Percentiles rank a stretch among this genome's conserved stretches.
Conservation (phyloP, 2,888 invertebrate species). For the Macrophya alboannulata region DNA sequence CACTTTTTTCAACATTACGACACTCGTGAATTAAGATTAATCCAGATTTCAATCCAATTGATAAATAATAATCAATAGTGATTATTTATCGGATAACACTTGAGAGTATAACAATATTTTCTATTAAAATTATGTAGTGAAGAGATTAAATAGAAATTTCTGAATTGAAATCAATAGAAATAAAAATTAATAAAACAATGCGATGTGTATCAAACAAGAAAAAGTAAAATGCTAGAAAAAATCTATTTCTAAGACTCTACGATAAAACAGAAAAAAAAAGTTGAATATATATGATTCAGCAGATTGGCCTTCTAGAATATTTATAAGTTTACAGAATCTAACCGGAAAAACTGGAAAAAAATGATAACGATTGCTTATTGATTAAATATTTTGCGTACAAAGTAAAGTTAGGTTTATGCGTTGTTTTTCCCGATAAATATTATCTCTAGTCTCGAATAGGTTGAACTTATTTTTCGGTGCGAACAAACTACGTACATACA, state of each 20-base stretch:
- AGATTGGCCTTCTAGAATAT: not conserved
- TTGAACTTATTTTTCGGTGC: not conserved
- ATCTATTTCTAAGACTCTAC: not conserved
- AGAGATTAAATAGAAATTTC: not conserved
- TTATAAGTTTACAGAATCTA: not conserved
- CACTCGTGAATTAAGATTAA: not conserved
- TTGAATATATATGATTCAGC: not conserved
- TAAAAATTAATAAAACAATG: not conserved
- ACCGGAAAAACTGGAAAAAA: not conserved
- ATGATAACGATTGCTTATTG: too few species aligned
- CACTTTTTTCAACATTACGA: not conserved
- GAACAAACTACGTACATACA: not conserved
- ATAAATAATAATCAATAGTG: not conserved
- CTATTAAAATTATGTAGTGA: not conserved
- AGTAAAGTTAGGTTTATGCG: not conserved
- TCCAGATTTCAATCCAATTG: conserved; percentile 1
- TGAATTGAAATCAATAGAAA: not conserved
- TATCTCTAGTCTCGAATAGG: not conserved
- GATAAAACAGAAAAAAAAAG: not conserved
- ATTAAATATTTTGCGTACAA: too few species aligned
- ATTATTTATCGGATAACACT: not conserved
- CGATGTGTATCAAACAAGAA: not conserved
- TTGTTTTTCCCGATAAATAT: not conserved
- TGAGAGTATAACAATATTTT: not conserved
- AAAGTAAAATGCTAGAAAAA: not conserved